Conservation (phyloP, 2,888 invertebrate genomes). For the Mactromeris polynyma region DNA sequence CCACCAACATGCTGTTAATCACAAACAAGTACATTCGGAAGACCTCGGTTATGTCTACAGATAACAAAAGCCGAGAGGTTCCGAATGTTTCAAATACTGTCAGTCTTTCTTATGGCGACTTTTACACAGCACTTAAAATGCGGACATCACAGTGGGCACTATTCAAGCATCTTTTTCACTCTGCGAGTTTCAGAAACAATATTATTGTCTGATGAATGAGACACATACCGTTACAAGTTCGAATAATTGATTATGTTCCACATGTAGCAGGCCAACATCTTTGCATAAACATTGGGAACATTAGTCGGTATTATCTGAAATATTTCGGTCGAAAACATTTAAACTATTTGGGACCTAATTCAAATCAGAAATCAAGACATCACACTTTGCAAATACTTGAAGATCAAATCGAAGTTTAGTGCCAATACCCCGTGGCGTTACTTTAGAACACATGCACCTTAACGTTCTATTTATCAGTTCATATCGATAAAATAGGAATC, state of each 20-base stretch:
- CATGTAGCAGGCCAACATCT: not conserved
- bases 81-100: too few relatives aligned
- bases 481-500: constrained; percentile 1
- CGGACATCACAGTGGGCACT: too few relatives aligned
- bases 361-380: not conserved
- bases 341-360: not conserved
- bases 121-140: too few relatives aligned
- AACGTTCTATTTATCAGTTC: not conserved
- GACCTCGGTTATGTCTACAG: too few relatives aligned
- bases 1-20: too few relatives aligned
- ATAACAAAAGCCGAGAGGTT: too few relatives aligned
- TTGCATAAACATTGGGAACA: not conserved
- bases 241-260: not conserved
- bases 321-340: not conserved
- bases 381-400: not conserved
- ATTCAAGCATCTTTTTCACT: too few relatives aligned
- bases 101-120: too few relatives aligned
- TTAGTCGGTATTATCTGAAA: not conserved
- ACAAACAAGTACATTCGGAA: too few relatives aligned
- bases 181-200: too few relatives aligned
- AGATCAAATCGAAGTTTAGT: not conserved
- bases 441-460: not conserved
- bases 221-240: too few relatives aligned
- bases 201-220: too few relatives aligned
- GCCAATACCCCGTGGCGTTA: not conserved